Base-by-base conservation (phyloP, 1,140 invertebrate species). In the Palaemon carinicauda region DNA sequence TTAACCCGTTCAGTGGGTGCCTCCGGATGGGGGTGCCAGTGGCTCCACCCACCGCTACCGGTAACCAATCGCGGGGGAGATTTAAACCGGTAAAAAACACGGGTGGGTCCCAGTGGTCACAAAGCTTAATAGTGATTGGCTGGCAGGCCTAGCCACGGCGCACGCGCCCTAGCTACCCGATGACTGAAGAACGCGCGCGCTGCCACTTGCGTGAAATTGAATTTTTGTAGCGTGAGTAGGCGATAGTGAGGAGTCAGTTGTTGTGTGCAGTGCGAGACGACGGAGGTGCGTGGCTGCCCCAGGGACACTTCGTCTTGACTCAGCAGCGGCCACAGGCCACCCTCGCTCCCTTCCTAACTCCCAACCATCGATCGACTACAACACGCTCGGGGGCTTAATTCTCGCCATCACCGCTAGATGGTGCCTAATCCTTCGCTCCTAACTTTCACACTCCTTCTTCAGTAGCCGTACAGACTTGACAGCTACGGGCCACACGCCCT, bases 1-100 rank as follows among this genome's bases (percentile, higher is more conserved):
- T 86, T 86, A 86, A 86, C 84, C 84, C 84, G 84, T 86, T 86
- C 84, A 86, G 33, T 86, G 84, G 84, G 77, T 86, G 84, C 84
- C 84, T 86, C 56, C 78, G 84, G 84, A 53, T 31, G 84, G 60
- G 84, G 84, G 84, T 74, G 75, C 84, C 84, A 86, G 19, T 73
- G 51, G 84, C 84, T 71, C 84, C 84, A 50, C 84, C 84, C 84
- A 80, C 65, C 19, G 60, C 14, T 17, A 50, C n/a, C 54, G 75
- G 21, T 50, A 31, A 51, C 84, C 84, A 86, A 86, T 86, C 84
- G 33, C 10, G 56, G n/a, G 29, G 17, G 24, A 80, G 77, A 86
- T 74, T 80, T 80, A 73, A 80, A 86, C 75, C 84, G 84, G 84
- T 86, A 86, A 86, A 86, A 86, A 86, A 86, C 75, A 17, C 77